phyloP scores from a whole-genome alignment of 2,888 invertebrate genomes.

The Salpingus planirostris region DNA sequence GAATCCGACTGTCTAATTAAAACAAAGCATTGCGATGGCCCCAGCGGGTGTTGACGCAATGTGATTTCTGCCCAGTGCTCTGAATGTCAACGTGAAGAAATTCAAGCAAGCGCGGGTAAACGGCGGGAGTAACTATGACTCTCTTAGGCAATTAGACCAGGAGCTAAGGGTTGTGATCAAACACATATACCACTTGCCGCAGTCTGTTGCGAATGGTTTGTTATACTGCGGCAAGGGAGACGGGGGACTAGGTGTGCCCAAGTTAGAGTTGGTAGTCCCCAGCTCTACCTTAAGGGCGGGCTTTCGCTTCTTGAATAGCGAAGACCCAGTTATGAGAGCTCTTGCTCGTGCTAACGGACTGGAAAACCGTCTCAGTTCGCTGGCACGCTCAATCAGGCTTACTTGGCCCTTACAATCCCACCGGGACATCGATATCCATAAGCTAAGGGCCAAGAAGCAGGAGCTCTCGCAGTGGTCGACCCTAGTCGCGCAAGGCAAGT shows the following conservation, averaged over 20 bases:
- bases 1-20: no score
- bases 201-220: no score
- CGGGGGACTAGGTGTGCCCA: slow-evolving; percentile 28
- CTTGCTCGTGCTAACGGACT: not conserved
- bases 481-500: slow-evolving; percentile 23
- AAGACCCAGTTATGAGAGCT: not conserved
- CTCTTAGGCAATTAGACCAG: no score
- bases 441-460: slow-evolving; percentile 13
- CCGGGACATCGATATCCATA: slow-evolving; percentile 7
- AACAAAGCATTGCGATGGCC: no score
- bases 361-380: slow-evolving; percentile 16
- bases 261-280: slow-evolving; percentile 18
- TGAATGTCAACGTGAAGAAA: no score
- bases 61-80: no score
- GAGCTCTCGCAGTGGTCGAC: slow-evolving; percentile 23
- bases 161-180: no score
- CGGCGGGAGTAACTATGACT: no score
- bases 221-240: no score
- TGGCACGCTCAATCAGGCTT: slow-evolving; percentile 15
- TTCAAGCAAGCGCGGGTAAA: no score
- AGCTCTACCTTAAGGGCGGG: slow-evolving; percentile 10
- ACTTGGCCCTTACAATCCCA: slow-evolving; percentile 16
- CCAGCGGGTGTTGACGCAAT: no score
- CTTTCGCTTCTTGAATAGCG: not conserved
- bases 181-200: no score